Conservation (phyloP, 2,113 vertebrate species). For the Acinonyx jubatus region DNA sequence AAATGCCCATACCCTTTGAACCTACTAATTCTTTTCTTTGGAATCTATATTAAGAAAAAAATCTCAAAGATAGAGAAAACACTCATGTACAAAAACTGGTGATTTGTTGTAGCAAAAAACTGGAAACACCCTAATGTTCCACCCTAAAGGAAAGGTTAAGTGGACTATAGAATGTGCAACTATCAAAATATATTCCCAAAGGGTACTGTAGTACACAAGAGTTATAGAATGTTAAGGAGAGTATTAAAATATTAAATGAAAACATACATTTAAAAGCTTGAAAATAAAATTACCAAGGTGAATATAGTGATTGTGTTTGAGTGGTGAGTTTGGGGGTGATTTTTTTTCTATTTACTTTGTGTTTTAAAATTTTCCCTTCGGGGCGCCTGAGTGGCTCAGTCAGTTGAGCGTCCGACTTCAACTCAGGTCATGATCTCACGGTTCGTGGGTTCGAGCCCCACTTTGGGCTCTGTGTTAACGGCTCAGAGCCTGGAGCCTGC, state of each 20-base stretch:
- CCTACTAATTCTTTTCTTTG: conserved; percentile 14
- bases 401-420: no score
- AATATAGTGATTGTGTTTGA: neutral
- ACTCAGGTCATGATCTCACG: no score
- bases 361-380: neutral
- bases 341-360: neutral
- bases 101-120: neutral
- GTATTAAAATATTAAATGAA: neutral
- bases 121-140: neutral
- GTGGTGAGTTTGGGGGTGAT: neutral
- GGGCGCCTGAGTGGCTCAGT: no score
- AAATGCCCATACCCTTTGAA: neutral
- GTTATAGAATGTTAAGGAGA: neutral
- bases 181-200: conserved; percentile 8
- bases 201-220: neutral
- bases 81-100: neutral
- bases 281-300: neutral
- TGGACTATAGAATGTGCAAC: neutral
- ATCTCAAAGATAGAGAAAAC: conserved; percentile 7
- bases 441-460: no score
- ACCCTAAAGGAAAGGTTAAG: neutral
- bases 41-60: conserved; percentile 24
- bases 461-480: no score
- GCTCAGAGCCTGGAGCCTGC: no score
- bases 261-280: neutral